Conservation (phyloP, 2,797 vertebrate species). For the Triplophysa bombifrons region DNA sequence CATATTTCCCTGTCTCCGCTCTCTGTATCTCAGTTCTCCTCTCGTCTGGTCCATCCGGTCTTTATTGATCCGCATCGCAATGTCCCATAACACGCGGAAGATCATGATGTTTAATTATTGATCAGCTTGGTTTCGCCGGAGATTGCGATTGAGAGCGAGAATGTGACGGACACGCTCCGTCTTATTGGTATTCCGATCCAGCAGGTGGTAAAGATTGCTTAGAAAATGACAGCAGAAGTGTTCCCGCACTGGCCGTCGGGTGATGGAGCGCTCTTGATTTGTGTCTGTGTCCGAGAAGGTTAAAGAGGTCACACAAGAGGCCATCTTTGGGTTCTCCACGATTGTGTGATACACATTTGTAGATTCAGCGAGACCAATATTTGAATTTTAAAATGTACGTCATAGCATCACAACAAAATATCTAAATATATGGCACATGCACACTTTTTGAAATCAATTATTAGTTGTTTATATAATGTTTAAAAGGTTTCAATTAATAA, state of each 20-base stretch:
- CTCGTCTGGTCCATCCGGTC: constrained; percentile 48
- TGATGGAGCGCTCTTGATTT: constrained; percentile 47
- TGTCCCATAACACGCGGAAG: constrained; percentile 33
- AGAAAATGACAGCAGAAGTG: constrained; percentile 50
- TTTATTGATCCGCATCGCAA: constrained; percentile 26
- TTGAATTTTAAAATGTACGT: not conserved
- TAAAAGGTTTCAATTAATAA: too few relatives aligned
- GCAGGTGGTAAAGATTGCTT: constrained; percentile 22
- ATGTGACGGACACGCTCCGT: constrained; percentile 8
- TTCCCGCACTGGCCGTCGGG: constrained; percentile 37
- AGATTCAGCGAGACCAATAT: not conserved
- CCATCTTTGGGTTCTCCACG: not conserved
- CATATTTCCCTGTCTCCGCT: constrained; percentile 47
- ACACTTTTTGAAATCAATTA: too few relatives aligned
- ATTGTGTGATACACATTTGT: too few relatives aligned
- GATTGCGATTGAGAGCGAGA: constrained; percentile 34
- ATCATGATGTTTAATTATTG: constrained; percentile 49
- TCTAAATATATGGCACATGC: not conserved
- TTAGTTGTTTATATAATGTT: too few relatives aligned
- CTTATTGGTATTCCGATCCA: constrained; percentile 34
- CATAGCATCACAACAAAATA: not conserved
- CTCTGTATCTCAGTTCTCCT: constrained; percentile 40
- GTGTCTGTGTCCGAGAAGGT: constrained; percentile 30
- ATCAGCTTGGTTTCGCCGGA: constrained; percentile 33
- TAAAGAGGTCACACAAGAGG: constrained; percentile 6